Percentiles rank a stretch among this genome's conserved stretches.
Conservation (phyloP, 2,888 invertebrate genomes). For the Tetragonisca angustula region DNA sequence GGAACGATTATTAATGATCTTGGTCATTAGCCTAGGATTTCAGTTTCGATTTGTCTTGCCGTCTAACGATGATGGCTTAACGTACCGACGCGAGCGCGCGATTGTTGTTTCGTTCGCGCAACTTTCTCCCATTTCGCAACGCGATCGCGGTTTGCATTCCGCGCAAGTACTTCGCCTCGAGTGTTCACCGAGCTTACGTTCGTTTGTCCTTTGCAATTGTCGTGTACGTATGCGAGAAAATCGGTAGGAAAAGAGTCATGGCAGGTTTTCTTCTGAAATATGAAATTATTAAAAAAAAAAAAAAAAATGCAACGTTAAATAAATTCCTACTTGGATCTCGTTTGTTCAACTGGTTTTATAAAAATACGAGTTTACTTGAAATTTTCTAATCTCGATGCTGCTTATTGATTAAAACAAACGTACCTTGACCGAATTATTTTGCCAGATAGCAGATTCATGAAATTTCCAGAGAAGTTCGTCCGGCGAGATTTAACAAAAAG, state of each 20-base stretch:
- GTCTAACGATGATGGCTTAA: constrained; percentile 36
- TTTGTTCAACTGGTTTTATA: too few species aligned
- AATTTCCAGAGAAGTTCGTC: too few species aligned
- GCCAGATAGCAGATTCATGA: too few species aligned
- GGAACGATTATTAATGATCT: neutral
- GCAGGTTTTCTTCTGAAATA: neutral
- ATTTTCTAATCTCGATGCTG: too few species aligned
- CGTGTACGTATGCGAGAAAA: constrained; percentile 2
- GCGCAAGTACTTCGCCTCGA: constrained; percentile 9
- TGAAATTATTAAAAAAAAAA: neutral
- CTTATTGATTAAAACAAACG: too few species aligned
- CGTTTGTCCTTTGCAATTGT: constrained; percentile 68
- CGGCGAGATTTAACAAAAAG: neutral
- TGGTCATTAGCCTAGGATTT: constrained; percentile 7
- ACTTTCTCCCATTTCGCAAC: constrained; percentile 44
- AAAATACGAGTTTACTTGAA: too few species aligned
- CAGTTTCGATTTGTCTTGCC: constrained; percentile 32
- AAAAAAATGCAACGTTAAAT: too few species aligned
- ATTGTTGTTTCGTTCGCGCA: constrained; percentile 26
- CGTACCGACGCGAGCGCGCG: constrained; percentile 4
- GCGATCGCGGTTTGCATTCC: constrained; percentile 58
- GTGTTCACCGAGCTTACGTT: constrained; percentile 22
- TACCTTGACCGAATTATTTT: too few species aligned
- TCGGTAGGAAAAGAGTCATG: neutral
- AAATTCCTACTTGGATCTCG: too few species aligned